These are phyloP conservation scores for Phorcus lineatus DNA, from an alignment of 2,888 invertebrate species.

Conservation along the genomic window DNA sequence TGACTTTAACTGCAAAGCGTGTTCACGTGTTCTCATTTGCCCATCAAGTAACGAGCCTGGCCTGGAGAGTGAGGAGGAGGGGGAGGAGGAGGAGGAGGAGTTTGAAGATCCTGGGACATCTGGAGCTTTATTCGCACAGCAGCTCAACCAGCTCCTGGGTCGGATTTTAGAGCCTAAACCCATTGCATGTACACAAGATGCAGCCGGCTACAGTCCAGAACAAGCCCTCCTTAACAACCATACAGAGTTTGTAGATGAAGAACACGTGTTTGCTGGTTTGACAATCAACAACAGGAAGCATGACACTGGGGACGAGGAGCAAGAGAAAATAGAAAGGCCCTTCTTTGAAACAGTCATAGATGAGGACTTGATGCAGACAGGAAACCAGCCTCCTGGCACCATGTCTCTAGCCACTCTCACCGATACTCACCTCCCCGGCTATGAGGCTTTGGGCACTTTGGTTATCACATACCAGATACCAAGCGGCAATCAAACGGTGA, in stretches of 20 bases:
- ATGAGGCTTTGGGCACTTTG: background rate
- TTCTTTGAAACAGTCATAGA: background rate
- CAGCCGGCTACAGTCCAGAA: too few relatives aligned
- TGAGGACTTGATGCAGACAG: background rate
- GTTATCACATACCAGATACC: conserved; percentile 1
- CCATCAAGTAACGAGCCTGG: too few relatives aligned
- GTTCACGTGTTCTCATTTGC: too few relatives aligned
- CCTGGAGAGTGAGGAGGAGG: too few relatives aligned
- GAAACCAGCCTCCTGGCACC: conserved; percentile 12
- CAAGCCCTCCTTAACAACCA: background rate
- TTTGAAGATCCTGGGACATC: too few relatives aligned
- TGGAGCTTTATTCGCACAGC: too few relatives aligned
- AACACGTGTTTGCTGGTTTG: background rate
- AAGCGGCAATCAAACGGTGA: background rate
- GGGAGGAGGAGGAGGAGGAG: too few relatives aligned
- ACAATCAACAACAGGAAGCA: background rate
- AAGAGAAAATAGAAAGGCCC: background rate
- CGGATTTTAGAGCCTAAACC: too few relatives aligned
- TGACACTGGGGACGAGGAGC: background rate
- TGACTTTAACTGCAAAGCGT: too few relatives aligned
- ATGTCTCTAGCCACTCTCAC: background rate
- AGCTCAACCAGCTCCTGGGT: too few relatives aligned
- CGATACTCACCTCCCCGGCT: background rate
- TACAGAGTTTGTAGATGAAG: background rate
- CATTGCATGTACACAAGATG: too few relatives aligned